Evolutionary conservation across 2,797 vertebrate species (phyloP), one percentile per base, ranked within the genome.

Genomic region (Thripadectes ignobilis): DNA sequence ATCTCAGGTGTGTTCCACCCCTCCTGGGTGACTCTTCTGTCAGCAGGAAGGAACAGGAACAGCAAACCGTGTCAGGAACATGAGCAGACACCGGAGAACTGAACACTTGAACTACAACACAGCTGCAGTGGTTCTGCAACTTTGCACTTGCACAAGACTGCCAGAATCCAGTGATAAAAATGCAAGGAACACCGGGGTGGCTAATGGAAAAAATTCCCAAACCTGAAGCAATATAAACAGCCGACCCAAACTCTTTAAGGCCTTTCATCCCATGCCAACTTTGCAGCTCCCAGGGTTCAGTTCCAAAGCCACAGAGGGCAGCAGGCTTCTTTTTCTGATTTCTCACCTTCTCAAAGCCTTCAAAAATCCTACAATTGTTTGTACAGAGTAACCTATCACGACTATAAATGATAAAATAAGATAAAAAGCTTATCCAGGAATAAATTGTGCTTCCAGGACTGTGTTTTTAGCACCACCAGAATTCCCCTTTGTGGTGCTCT

Each of bases 361-460:
- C 24, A 78, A 41, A 68, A 81, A 38, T 20, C 19, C 48, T 51
- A 19, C 1, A 51, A 8, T 16, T 6, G 15, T 13, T 69, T 74
- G 32, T 26, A 61, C 18, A 26, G 57, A 32, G 36, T 29, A 14
- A 38, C 7, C 9, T 68, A 16, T 34, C 14, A 45, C n/a, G 46
- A 55, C 27, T 57, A 30, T 20, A 57, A 82, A n/a, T 29, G 57
- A 26, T 27, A 9, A 80, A 81, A 51, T 8, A 46, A 72, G 24
- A 0, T 18, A 9, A 20, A 48, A 57, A 32, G 16, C 6, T 16
- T 67, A 6, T 14, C 12, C 16, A 36, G 49, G 41, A 61, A 61
- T 36, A 9, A 77, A 23, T 46, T 3, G 36, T 30, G 5, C 32
- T 52, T 68, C 20, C 0, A 0, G 18, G 43, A 19, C 9, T 38